A percentile compares a stretch with the other conserved stretches of the same genome.
Conservation (phyloP, 2,888 invertebrate genomes). For the Prosapia bicincta region DNA sequence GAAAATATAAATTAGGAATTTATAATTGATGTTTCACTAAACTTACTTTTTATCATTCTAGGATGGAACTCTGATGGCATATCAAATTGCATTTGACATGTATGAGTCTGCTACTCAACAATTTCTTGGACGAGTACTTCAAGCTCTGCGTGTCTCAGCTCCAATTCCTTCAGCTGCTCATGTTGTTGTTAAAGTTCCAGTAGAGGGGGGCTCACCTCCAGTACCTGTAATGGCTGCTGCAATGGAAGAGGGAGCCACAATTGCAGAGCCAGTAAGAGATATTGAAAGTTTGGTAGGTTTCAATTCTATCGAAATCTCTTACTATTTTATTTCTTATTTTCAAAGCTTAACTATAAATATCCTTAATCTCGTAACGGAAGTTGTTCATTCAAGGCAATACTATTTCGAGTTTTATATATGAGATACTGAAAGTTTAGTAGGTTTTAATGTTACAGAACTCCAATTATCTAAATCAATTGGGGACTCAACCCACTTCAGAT, state of each 20-base stretch:
- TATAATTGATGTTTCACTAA: too few relatives aligned
- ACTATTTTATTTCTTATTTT: too few relatives aligned
- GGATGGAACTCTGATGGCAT: conserved; percentile 90
- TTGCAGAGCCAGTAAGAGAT: conserved; percentile 30
- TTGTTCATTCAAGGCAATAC: too few relatives aligned
- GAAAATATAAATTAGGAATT: too few relatives aligned
- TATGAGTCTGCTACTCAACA: conserved; percentile 99
- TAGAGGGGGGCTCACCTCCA: conserved; percentile 44
- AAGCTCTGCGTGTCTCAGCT: conserved; percentile 73
- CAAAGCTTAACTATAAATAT: too few relatives aligned
- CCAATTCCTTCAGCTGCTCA: conserved; percentile 53
- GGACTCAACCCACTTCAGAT: too few relatives aligned
- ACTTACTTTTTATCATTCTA: conserved; percentile 36
- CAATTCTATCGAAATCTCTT: too few relatives aligned
- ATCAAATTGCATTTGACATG: conserved; percentile 98
- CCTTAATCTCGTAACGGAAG: too few relatives aligned
- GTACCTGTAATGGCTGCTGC: conserved; percentile 16
- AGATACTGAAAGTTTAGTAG: too few relatives aligned
- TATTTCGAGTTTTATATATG: too few relatives aligned
- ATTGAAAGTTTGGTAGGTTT: conserved; percentile 20
- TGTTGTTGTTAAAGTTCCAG: conserved; percentile 42
- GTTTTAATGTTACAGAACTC: too few relatives aligned
- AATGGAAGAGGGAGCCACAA: neutral
- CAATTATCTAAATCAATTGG: too few relatives aligned
- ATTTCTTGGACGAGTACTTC: conserved; percentile 82